Conservation (phyloP, 2,888 invertebrate species). For the Schizotus pectinicornis region DNA sequence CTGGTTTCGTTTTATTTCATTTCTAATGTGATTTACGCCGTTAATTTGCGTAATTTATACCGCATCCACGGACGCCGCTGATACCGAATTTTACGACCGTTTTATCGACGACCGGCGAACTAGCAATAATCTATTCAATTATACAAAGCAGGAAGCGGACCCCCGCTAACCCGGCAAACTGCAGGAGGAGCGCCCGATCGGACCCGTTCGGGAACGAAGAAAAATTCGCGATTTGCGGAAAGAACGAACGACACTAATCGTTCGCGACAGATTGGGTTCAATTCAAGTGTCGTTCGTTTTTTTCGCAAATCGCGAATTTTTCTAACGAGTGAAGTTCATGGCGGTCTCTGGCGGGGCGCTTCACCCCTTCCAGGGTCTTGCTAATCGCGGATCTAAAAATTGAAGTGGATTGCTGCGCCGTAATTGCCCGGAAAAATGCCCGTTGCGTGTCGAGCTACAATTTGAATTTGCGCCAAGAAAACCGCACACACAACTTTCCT, state of each 20-base stretch:
- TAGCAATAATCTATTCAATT: no score
- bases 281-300: no score
- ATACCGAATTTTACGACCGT: no score
- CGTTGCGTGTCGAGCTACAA: constrained; percentile 35
- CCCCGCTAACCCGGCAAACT: background rate
- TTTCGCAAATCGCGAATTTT: no score
- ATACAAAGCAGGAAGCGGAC: no score
- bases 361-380: no score
- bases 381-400: constrained; percentile 1
- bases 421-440: constrained; percentile 36
- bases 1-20: constrained; percentile 31
- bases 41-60: constrained; percentile 30
- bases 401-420: constrained; percentile 32
- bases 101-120: no score
- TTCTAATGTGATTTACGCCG: constrained; percentile 31
- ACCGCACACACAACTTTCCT: constrained; percentile 26
- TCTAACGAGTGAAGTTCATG: no score
- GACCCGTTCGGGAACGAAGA: background rate
- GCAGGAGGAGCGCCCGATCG: background rate
- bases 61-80: no score
- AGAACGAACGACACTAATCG: background rate
- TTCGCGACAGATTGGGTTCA: no score
- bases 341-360: no score
- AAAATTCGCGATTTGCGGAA: background rate
- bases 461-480: constrained; percentile 31